phyloP scores from a whole-genome alignment of 2,797 vertebrate genomes.

The Sternotherus odoratus region DNA sequence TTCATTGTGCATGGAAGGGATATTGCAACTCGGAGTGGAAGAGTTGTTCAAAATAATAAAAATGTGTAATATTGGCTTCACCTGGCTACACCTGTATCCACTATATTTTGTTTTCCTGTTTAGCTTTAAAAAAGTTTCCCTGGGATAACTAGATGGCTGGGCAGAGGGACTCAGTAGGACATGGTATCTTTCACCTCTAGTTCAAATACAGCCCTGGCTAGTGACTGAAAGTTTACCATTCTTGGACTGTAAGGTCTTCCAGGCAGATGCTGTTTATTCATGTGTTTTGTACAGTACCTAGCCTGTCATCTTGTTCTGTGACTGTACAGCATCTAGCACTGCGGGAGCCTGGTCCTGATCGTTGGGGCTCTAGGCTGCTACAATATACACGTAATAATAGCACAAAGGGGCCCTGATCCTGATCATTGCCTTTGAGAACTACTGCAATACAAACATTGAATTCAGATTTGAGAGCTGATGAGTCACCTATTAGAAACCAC shows the following conservation, averaged over 20 bases:
- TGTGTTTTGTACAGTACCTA: background rate
- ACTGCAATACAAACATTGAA: accelerated
- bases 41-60: background rate
- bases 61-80: accelerated
- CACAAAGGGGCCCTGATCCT: background rate
- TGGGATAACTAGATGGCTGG: background rate
- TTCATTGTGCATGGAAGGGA: background rate
- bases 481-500: background rate
- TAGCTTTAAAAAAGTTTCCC: background rate
- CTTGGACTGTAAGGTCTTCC: background rate
- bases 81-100: accelerated
- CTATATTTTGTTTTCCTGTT: background rate
- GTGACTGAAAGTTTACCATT: background rate
- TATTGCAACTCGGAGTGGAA: background rate
- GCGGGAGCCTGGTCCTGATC: background rate
- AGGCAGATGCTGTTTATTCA: background rate
- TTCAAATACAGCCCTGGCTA: accelerated
- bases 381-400: background rate
- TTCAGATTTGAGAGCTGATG: background rate
- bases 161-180: background rate
- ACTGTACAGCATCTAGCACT: background rate
- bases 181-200: background rate
- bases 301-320: no score
- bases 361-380: background rate
- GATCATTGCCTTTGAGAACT: background rate